These are phyloP conservation scores for Muraenolepis orangiensis DNA, from an alignment of 2,797 vertebrate species.

Conservation along the genomic window DNA sequence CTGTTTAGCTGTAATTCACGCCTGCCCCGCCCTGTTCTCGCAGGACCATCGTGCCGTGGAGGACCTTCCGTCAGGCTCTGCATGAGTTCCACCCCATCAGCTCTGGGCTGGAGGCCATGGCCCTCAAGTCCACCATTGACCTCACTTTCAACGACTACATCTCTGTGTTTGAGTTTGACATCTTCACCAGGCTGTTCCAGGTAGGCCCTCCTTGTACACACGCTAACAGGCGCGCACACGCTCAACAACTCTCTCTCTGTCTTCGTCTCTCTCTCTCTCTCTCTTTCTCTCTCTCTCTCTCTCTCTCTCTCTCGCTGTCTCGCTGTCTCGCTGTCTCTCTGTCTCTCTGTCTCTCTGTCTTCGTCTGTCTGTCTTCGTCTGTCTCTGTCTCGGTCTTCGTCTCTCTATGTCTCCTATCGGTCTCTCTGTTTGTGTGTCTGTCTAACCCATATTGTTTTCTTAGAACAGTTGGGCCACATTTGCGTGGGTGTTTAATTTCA, in stretches of 20 bases:
- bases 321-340: neutral
- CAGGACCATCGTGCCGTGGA: conserved; percentile 95
- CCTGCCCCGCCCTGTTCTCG: conserved; percentile 7
- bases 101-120: conserved; percentile 95
- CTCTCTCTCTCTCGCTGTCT: conserved; percentile 12
- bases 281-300: neutral
- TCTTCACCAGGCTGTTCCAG: conserved; percentile 96
- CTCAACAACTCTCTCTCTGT: neutral
- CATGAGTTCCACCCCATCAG: conserved; percentile 94
- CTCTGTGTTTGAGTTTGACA: conserved; percentile 96
- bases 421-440: neutral
- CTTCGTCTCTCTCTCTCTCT: conserved; percentile 12
- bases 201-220: conserved; percentile 54
- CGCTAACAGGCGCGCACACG: neutral
- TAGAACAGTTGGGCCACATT: neutral
- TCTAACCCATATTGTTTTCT: conserved; percentile 11
- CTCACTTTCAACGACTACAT: conserved; percentile 98
- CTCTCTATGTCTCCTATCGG: neutral
- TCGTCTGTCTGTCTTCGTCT: neutral
- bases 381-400: conserved; percentile 5
- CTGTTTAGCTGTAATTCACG: neutral
- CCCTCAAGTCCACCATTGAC: conserved; percentile 94
- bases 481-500: conserved; percentile 19
- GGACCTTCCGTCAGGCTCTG: conserved; percentile 93
- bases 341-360: conserved; percentile 13